Conservation (phyloP, 2,113 vertebrate species). For the Bucco capensis region DNA sequence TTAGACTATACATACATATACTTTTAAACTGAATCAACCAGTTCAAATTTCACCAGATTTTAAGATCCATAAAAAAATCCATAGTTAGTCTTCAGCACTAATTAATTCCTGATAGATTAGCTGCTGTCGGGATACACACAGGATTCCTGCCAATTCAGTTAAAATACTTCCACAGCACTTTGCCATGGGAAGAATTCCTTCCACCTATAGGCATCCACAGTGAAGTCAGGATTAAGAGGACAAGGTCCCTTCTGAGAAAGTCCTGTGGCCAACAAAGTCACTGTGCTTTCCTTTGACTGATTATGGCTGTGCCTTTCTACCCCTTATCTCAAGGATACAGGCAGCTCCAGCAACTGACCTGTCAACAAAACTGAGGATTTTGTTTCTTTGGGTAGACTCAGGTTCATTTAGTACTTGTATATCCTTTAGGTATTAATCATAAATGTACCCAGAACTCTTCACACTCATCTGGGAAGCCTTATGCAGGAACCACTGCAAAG, state of each 20-base stretch:
- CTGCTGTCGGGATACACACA: background rate
- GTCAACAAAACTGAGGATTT: background rate
- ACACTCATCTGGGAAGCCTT: background rate
- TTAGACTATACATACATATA: too few species aligned
- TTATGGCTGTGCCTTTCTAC: background rate
- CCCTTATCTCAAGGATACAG: background rate
- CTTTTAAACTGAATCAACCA: background rate
- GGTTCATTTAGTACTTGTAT: background rate
- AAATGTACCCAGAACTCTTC: background rate
- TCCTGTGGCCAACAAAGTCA: background rate
- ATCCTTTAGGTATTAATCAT: background rate
- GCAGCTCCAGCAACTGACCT: background rate
- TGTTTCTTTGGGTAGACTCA: background rate
- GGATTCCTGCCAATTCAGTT: background rate
- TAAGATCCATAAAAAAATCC: background rate
- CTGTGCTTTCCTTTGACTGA: background rate
- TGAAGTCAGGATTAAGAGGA: background rate
- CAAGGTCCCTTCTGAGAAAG: background rate
- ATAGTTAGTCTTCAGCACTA: background rate
- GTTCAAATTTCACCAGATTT: background rate
- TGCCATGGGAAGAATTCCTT: background rate
- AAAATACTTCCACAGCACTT: background rate
- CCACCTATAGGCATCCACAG: background rate
- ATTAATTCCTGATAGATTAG: background rate
- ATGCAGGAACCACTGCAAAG: background rate